Evolutionary conservation across 2,797 vertebrate species (phyloP).

Genomic region (Adelosebastes latens): DNA sequence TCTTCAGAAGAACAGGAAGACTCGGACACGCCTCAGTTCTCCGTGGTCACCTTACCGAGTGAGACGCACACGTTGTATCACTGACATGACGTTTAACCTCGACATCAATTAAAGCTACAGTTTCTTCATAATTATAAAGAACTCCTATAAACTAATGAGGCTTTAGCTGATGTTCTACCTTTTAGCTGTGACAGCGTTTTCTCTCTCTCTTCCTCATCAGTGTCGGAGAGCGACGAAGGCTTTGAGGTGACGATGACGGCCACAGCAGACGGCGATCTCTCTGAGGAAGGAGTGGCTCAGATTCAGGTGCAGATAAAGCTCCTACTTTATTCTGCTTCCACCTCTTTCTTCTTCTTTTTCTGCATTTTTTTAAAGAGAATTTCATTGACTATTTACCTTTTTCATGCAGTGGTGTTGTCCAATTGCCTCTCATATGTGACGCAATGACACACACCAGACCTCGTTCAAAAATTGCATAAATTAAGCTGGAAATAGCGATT

Average conservation of each 20-base stretch:
- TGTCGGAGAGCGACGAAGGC: constrained; percentile 93
- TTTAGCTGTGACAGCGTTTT: not conserved
- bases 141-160: not conserved
- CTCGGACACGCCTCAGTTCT: constrained; percentile 86
- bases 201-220: constrained; percentile 68
- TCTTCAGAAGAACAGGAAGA: constrained; percentile 87
- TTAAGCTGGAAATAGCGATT: too few relatives aligned
- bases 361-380: not conserved
- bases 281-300: constrained; percentile 90
- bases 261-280: constrained; percentile 88
- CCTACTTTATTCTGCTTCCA: too few relatives aligned
- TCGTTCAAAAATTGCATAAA: too few relatives aligned
- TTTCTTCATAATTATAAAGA: not conserved
- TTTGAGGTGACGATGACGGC: constrained; percentile 99
- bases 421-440: too few relatives aligned
- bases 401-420: not conserved
- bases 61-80: constrained; percentile 57
- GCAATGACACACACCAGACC: too few relatives aligned
- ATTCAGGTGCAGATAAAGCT: constrained; percentile 86
- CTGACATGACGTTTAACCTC: not conserved
- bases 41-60: constrained; percentile 94
- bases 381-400: not conserved
- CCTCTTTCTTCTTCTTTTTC: not conserved
- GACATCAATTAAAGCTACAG: not conserved
- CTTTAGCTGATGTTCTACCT: not conserved